Conservation (phyloP, 2,888 invertebrate species). For the Thelaira solivaga region DNA sequence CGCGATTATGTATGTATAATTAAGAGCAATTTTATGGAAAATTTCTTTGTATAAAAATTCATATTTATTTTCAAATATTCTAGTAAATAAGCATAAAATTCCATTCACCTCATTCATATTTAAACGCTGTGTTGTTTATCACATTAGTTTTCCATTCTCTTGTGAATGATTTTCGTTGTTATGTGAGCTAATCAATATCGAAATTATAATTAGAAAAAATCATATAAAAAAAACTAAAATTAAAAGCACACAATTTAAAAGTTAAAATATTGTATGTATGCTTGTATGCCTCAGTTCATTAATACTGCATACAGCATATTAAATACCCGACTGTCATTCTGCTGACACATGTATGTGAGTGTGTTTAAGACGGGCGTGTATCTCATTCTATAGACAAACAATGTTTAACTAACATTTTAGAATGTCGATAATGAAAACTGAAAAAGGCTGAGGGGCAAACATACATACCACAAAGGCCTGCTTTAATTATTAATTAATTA, state of each 20-base stretch:
- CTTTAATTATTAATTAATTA: constrained; percentile 56
- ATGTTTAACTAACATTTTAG: constrained; percentile 4
- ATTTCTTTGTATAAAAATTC: too few relatives aligned
- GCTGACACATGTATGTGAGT: background rate
- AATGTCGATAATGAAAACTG: background rate
- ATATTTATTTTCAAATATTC: too few relatives aligned
- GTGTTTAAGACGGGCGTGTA: background rate
- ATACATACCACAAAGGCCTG: constrained; percentile 1
- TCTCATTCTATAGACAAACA: constrained; percentile 9
- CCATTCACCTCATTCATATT: background rate
- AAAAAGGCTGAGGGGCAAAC: background rate
- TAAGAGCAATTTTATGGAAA: too few relatives aligned
- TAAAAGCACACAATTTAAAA: too few relatives aligned
- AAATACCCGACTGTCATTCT: background rate
- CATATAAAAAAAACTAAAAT: constrained; percentile 16
- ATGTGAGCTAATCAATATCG: constrained; percentile 32
- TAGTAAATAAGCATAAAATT: too few relatives aligned
- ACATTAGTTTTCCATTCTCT: background rate
- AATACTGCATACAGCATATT: background rate
- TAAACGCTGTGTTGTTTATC: background rate
- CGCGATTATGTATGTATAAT: too few relatives aligned
- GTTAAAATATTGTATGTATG: too few relatives aligned
- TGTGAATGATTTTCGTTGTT: background rate
- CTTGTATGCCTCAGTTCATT: too few relatives aligned
- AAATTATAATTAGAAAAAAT: constrained; percentile 42